Percentiles rank a stretch among this genome's conserved stretches.
Conservation (phyloP, 2,113 vertebrate genomes). For the Pholis gunnellus region DNA sequence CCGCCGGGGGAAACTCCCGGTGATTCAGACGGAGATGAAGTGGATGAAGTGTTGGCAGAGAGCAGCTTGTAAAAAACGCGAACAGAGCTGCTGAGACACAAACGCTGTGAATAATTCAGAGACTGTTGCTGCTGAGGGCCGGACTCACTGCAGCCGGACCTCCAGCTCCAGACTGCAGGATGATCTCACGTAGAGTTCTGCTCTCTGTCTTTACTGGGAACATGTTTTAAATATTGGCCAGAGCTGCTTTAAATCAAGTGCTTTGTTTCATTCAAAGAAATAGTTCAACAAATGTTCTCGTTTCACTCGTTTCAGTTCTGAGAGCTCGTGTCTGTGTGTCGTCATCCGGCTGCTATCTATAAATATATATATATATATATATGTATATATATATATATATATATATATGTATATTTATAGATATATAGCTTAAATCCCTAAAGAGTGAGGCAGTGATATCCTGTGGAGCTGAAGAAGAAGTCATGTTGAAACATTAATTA, state of each 20-base stretch:
- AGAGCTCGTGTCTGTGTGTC: too few species aligned
- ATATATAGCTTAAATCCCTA: too few species aligned
- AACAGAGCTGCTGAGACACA: constrained; percentile 59
- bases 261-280: neutral
- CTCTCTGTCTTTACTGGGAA: neutral
- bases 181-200: too few species aligned
- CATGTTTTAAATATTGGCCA: constrained; percentile 10
- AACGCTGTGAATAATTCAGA: constrained; percentile 69
- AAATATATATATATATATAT: too few species aligned
- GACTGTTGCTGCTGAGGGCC: constrained; percentile 13
- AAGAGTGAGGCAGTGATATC: too few species aligned
- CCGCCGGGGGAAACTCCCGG: constrained; percentile 35
- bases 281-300: neutral
- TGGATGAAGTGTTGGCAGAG: constrained; percentile 39
- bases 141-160: constrained; percentile 26
- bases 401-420: too few species aligned
- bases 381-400: too few species aligned
- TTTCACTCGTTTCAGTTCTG: too few species aligned
- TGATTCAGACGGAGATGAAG: neutral
- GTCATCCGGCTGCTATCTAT: too few species aligned
- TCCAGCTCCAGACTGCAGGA: too few species aligned
- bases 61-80: constrained; percentile 41
- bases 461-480: too few species aligned
- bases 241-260: neutral
- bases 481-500: too few species aligned